Percentiles rank a stretch among this genome's conserved stretches.
phyloP scores from a whole-genome alignment of 2,888 invertebrate species.

The Sympetrum striolatum region DNA sequence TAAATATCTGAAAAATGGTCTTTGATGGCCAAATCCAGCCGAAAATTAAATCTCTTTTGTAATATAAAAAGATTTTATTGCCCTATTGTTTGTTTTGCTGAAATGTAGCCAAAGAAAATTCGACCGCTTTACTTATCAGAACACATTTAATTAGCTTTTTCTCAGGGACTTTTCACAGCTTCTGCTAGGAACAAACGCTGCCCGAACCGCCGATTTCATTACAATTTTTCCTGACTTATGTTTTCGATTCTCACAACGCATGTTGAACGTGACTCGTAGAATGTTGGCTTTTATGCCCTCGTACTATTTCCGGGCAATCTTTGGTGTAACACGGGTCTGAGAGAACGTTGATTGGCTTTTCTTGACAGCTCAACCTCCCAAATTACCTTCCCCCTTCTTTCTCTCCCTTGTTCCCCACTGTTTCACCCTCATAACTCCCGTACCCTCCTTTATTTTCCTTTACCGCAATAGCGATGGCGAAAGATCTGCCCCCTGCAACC shows the following conservation, averaged over 20 bases:
- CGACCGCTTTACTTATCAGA: too few species aligned
- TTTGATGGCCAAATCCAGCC: too few species aligned
- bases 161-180: too few species aligned
- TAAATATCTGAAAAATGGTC: too few species aligned
- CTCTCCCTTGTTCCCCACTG: background rate
- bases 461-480: background rate
- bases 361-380: background rate
- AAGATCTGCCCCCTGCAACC: background rate
- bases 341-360: background rate
- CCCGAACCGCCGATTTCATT: background rate
- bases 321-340: background rate
- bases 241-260: background rate
- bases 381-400: background rate
- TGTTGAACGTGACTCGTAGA: background rate
- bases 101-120: too few species aligned
- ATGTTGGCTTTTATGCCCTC: background rate
- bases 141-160: too few species aligned
- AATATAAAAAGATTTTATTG: too few species aligned
- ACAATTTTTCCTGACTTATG: background rate
- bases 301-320: background rate
- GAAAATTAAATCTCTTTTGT: too few species aligned
- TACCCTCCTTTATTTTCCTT: background rate
- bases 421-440: background rate
- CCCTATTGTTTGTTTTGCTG: too few species aligned
- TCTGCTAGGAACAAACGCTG: too few species aligned